A percentile compares a stretch with the other conserved stretches of the same genome.
These are phyloP conservation scores for Melolontha melolontha DNA, from an alignment of 2,888 invertebrate species.

Conservation along the genomic window DNA sequence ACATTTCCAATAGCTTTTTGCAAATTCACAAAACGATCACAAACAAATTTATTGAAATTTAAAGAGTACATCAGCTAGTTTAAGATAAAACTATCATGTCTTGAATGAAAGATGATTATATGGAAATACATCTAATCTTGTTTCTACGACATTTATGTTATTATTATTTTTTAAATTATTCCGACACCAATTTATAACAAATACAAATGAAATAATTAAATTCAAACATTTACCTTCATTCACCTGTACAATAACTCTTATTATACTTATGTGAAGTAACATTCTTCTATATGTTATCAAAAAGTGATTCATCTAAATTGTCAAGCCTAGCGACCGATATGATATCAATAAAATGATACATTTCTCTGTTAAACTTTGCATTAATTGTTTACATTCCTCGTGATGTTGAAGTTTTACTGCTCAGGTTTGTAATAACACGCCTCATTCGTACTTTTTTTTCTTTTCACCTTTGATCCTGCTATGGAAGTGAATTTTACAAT, in stretches of 20 bases:
- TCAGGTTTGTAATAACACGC: slow-evolving; percentile 32
- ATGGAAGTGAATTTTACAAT: not conserved
- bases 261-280: not conserved
- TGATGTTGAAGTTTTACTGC: slow-evolving; percentile 1
- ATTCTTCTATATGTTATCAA: slow-evolving; percentile 5
- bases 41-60: too few relatives aligned
- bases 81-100: too few relatives aligned
- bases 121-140: too few relatives aligned
- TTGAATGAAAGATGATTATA: too few relatives aligned
- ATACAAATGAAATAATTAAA: too few relatives aligned
- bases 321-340: slow-evolving; percentile 9
- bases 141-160: too few relatives aligned
- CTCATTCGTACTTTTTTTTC: slow-evolving; percentile 1
- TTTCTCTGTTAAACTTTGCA: slow-evolving; percentile 10
- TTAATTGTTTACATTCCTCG: slow-evolving; percentile 15
- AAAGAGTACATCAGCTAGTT: too few relatives aligned
- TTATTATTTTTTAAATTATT: too few relatives aligned
- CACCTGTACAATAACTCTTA: not conserved
- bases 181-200: too few relatives aligned
- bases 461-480: slow-evolving; percentile 21
- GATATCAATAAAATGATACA: slow-evolving; percentile 18
- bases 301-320: slow-evolving; percentile 21
- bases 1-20: too few relatives aligned
- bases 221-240: not conserved
- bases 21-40: too few relatives aligned